Evolutionary conservation across 2,888 invertebrate genomes (phyloP), one percentile per base, ranked within the genome.

Genomic region (Eupithecia insigniata): DNA sequence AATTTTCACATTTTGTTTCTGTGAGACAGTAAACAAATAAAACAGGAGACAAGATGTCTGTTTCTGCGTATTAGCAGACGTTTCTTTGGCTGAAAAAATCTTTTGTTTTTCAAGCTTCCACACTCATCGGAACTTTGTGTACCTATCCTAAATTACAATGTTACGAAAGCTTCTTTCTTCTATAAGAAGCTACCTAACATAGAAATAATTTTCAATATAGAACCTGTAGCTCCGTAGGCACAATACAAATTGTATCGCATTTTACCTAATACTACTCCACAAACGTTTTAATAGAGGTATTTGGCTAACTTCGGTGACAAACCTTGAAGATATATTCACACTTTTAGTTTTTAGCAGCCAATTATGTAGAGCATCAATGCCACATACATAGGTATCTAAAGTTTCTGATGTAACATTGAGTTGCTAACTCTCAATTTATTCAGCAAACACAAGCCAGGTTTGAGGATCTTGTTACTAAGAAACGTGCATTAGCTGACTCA

Each of bases 291-390:
- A 28, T 22, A 58, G 6, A 58, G 1, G 3, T n/a, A 46, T n/a
- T 16, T 46, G 46, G 22, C 30, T 18, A 30, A 30, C 60, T 18
- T 18, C 7, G 7, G 6, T 30, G 10, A 30, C 28, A 58, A 61
- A 30, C 43, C 61, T 69, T 65, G 68, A 61, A 61, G 26, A 43
- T 18, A 36, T 51, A 51, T 22, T 71, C 30, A 67, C 62, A 62
- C 69, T 65, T 67, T 67, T 14, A 39, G 64, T 64, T 55, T 64
- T 72, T 64, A 72, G 61, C 36, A 60, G 43, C 67, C 30, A 64
- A 34, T 70, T 70, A 67, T 58, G n/a, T 34, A 34, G 34, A 62
- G 55, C 39, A 64, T 67, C 66, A 69, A 70, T 73, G 70, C 64
- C 69, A 66, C 30, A 34, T 58, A 66, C 30, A 34, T 58, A 32